Base-by-base conservation (phyloP, 1,140 invertebrate genomes). In the Cherax quadricarinatus region DNA sequence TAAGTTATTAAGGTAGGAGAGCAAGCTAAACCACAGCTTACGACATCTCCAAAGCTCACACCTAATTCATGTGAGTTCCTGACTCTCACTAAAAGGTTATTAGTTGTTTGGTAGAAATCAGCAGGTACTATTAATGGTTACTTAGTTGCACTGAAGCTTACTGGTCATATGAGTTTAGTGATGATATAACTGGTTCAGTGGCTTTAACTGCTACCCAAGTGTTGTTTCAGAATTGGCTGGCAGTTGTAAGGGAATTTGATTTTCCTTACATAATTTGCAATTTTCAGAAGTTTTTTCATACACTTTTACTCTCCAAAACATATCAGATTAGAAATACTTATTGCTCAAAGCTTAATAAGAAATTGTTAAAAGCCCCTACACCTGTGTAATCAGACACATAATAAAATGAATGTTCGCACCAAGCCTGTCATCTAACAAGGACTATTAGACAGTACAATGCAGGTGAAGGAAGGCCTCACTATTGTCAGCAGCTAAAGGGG, bases 321-420 rank as follows among this genome's bases (percentile, higher is more conserved):
- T 24, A 84, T 18, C 24, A 24, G 53, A 84, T 84, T 53, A 84
- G 49, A 84, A 84, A 62, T 84, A 84, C 53, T 84, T 84, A 84
- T 84, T 84, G 82, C 82, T 84, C 53, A 84, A 84, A 57, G 82
- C 82, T 84, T 60, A 30, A 30, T 41, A 62, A 84, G 82, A 84
- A 62, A 57, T 84, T 41, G 24, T 84, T 24, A 62, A 24, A 82
- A 84, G 82, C 82, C 82, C 82, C 83, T 85, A 85, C n/a, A 85
- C 83, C 49, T 60, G 24, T 30, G 53, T 53, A 60, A 60, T 83
- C 24, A 60, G 62, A 57, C n/a, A 57, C 60, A 21, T 83, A 60
- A 16, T 30, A 6, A 12, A 14, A 12, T 24, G 51, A 60, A 60
- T 18, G 18, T 24, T 60, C 62, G 49, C 82, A 84, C 30, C 82